These are phyloP conservation scores for Callipepla squamata DNA, from an alignment of 2,113 vertebrate genomes.

Conservation along the genomic window DNA sequence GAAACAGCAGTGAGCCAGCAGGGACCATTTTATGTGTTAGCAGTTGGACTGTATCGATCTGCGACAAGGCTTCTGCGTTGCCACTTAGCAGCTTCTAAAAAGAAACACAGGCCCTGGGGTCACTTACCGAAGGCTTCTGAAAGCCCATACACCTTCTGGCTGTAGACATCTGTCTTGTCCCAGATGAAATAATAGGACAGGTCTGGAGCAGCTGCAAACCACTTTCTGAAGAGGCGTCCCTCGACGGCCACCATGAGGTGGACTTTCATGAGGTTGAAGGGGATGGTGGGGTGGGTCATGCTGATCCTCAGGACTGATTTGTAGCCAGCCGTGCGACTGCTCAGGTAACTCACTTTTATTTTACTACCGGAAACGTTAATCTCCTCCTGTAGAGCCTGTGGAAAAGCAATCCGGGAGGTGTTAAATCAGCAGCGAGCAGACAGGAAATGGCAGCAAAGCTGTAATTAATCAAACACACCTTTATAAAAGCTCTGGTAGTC, in stretches of 20 bases:
- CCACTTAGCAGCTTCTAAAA: not conserved
- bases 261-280: conserved; percentile 99
- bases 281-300: conserved; percentile 91
- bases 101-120: not conserved
- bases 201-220: conserved; percentile 93
- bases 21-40: not conserved
- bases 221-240: conserved; percentile 94
- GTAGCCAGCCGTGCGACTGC: conserved; percentile 94
- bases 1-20: not conserved
- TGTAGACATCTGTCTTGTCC: conserved; percentile 98
- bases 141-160: conserved; percentile 95
- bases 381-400: conserved; percentile 92
- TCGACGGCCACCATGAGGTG: conserved; percentile 98
- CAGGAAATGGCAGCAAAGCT: conserved; percentile 23
- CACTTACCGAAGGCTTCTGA: conserved; percentile 94
- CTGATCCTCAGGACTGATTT: conserved; percentile 92
- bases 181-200: conserved; percentile 94
- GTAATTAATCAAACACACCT: conserved; percentile 56
- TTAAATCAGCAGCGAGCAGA: conserved; percentile 27
- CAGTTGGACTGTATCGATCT: not conserved
- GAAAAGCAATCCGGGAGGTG: conserved; percentile 14
- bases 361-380: conserved; percentile 89
- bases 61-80: not conserved
- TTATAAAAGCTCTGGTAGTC: conserved; percentile 28
- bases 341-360: conserved; percentile 92